These are phyloP conservation scores for Oligia latruncula DNA, from an alignment of 2,888 invertebrate species.

Conservation along the genomic window DNA sequence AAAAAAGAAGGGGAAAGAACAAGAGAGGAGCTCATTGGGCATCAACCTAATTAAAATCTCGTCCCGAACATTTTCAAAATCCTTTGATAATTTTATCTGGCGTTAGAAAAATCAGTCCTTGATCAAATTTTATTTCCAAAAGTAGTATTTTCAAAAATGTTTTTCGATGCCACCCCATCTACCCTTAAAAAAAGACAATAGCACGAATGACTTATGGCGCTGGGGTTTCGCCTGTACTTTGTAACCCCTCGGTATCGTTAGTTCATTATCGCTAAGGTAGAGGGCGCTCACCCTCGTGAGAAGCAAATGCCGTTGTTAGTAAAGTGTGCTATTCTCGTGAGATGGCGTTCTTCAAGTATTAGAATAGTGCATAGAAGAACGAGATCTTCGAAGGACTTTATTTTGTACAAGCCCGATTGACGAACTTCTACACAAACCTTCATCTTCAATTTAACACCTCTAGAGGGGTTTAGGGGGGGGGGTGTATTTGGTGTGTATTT, in stretches of 20 bases:
- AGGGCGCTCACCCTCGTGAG: conserved; percentile 56
- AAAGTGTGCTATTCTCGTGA: conserved; percentile 25
- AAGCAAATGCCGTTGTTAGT: conserved; percentile 1
- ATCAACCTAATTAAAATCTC: too few relatives aligned
- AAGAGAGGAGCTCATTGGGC: too few relatives aligned
- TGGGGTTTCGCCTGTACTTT: not conserved
- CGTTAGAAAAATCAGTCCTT: not conserved
- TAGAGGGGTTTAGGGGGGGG: too few relatives aligned
- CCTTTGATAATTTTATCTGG: not conserved
- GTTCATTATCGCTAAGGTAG: conserved; percentile 48
- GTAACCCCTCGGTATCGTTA: conserved; percentile 33
- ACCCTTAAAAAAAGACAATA: conserved; percentile 29
- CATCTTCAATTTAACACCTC: too few relatives aligned
- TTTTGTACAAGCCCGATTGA: not conserved
- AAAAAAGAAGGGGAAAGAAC: too few relatives aligned
- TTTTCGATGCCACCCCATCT: conserved; percentile 51
- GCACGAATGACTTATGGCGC: conserved; percentile 30
- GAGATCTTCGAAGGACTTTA: not conserved
- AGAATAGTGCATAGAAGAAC: not conserved
- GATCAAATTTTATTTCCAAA: not conserved
- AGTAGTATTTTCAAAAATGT: not conserved
- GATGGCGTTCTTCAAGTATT: conserved; percentile 59
- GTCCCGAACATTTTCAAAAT: not conserved
- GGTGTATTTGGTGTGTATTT: too few relatives aligned
- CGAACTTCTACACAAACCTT: not conserved